Evolutionary conservation across 2,888 invertebrate species (phyloP), one percentile per base, ranked within the genome.

Genomic region (Agonopterix arenella): DNA sequence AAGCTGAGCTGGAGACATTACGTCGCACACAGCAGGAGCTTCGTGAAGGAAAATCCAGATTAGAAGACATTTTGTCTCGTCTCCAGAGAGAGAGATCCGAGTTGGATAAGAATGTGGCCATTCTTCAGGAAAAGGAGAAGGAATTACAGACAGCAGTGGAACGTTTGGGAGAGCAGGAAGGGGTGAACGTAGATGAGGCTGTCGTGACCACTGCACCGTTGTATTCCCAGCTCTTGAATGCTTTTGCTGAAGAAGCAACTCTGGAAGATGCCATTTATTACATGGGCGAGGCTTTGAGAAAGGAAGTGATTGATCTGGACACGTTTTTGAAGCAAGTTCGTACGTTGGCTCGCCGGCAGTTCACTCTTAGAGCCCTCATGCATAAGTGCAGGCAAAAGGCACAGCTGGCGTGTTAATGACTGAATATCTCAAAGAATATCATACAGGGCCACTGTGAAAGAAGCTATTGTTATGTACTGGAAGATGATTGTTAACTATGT

Each of bases 261-360:
- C 93, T 97, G 48, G 99, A 99, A 90, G 99, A 99, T 90, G 97
- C 98, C 54, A 98, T 99, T 73, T 99, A 99, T 80, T 98, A 98
- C 76, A 93, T 99, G 84, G 98, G 98, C 8, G 98, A 98, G 89
- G 98, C 97, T 8, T 83, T 99, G 54, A 92, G 98, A 57, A 94
- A 96, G 64, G 95, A 96, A 55, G 96, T 97, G 7, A 96, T 99
- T 70, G 98, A 98, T 88, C 89, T 99, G 69, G 98, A 99, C 73
- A 95, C 96, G 49, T 99, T 98, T 89, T 91, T 99, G 66, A 98
- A 98, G 86, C 97, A 98, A 90, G 97, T 99, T 1, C 93, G 99
- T 57, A 95, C 96, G 57, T 88, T 99, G 56, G 98, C 99, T 8
- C 93, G 99, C 51, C 94, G 96, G 72, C 99, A 99, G 85, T 99